Evolutionary conservation across 2,113 vertebrate genomes (phyloP).

Genomic region (Ceratotherium simum): DNA sequence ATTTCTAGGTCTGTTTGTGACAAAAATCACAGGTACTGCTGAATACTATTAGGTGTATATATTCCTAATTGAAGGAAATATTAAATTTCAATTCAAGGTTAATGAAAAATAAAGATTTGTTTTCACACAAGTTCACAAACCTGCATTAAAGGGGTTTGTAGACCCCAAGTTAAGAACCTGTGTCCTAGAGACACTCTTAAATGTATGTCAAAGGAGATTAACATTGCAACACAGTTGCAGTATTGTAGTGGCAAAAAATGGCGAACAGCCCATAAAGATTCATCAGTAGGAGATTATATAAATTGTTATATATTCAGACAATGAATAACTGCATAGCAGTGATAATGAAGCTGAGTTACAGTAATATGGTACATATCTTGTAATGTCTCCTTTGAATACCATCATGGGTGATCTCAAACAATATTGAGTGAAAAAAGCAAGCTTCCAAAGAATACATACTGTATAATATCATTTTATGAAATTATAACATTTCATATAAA

Average conservation of each 20-base stretch:
- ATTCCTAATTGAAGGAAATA: constrained; percentile 24
- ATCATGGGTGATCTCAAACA: background rate
- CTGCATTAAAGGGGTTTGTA: background rate
- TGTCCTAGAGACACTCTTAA: background rate
- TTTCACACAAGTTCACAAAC: background rate
- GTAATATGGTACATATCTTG: background rate
- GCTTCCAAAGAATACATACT: background rate
- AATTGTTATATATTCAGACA: background rate
- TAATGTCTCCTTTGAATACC: background rate
- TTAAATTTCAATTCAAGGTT: constrained; percentile 28
- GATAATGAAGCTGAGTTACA: background rate
- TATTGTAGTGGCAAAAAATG: background rate
- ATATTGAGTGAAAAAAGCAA: background rate
- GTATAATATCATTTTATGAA: background rate
- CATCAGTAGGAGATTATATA: background rate
- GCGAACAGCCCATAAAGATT: background rate
- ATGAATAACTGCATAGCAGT: background rate
- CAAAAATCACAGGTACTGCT: background rate
- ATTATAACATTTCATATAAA: background rate
- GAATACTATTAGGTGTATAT: background rate
- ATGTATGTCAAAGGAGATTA: background rate
- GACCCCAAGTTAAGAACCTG: background rate
- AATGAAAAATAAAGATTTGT: constrained; percentile 16
- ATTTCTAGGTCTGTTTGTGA: background rate
- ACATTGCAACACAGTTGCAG: background rate